These are phyloP conservation scores for Deilephila elpenor DNA, from an alignment of 2,888 invertebrate genomes.

Conservation along the genomic window DNA sequence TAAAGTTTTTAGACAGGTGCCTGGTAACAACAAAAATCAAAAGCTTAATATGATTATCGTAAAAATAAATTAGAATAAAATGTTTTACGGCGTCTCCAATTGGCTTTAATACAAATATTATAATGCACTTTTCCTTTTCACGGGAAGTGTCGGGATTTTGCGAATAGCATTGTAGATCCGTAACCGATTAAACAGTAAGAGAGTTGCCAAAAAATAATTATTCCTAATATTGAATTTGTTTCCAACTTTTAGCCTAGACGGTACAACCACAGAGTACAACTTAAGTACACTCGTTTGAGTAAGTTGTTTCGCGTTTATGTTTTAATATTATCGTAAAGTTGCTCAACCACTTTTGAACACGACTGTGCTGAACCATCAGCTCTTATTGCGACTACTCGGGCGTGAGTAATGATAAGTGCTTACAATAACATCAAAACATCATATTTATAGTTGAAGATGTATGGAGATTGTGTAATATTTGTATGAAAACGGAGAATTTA, in stretches of 20 bases:
- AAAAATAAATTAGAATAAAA: too few species aligned
- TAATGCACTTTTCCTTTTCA: too few species aligned
- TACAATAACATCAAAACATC: constrained; percentile 25
- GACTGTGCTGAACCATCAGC: constrained; percentile 19
- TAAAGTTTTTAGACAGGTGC: too few species aligned
- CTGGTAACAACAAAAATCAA: too few species aligned
- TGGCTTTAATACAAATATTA: too few species aligned
- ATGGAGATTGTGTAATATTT: constrained; percentile 13
- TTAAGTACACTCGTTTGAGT: constrained; percentile 23
- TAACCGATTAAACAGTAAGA: too few species aligned
- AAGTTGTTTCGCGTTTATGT: constrained; percentile 24
- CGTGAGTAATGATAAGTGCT: constrained; percentile 22
- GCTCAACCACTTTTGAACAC: constrained; percentile 18
- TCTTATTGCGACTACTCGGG: constrained; percentile 19
- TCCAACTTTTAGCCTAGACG: not conserved
- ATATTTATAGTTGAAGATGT: constrained; percentile 8
- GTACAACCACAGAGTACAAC: constrained; percentile 13
- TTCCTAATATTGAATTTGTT: not conserved
- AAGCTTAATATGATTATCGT: too few species aligned
- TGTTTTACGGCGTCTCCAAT: too few species aligned
- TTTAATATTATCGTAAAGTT: constrained; percentile 22
- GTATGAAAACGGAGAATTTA: not conserved
- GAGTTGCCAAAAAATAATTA: not conserved
- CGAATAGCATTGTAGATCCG: too few species aligned
- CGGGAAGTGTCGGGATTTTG: too few species aligned